Evolutionary conservation across 1,140 invertebrate species (phyloP), one percentile per base, ranked within the genome.

Genomic region (Monochamus saltuarius): DNA sequence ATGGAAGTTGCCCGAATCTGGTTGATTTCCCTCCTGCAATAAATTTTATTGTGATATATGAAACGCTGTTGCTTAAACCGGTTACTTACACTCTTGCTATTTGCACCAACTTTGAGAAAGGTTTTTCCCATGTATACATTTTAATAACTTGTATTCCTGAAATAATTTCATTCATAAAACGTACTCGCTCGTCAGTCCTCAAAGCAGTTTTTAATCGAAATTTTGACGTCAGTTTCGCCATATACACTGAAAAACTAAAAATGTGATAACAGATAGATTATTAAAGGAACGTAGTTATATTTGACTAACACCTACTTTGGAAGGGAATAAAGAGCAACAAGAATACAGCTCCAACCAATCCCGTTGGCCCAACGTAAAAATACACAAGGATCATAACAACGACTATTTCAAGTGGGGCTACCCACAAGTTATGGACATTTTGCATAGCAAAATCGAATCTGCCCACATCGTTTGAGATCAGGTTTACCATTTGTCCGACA

Each of bases 121-220:
- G 89, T 47, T 86, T 83, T 73, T 94, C 91, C 91, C 91, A 94
- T 0, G 88, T 85, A 69, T 92, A 93, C 91, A 95, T 94, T 78
- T 96, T 97, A 39, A 78, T 78, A 58, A 91, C 85, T 76, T 88
- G 82, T 75, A 92, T 90, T n/a, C 87, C 89, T 37, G 80, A 79
- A 53, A 92, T 86, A 40, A 92, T 87, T 76, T 91, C 89, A 70
- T 86, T 88, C 86, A 91, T 90, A 34, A 90, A 70, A 39, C 84
- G 76, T 6, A 91, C 81, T 43, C 89, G 73, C 65, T 88, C 81
- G 72, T 92, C 90, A 0, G 89, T 90, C 50, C 79, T 72, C 10
- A 76, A 62, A 0, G 86, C 83, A 36, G 82, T 83, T 61, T 80
- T 72, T 7, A 80, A 59, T 14, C 85, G 74, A 10, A 83, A 76